Evolutionary conservation across 2,113 vertebrate genomes (phyloP), one percentile per base, ranked within the genome.

Genomic region (Pelmatolapia mariae): DNA sequence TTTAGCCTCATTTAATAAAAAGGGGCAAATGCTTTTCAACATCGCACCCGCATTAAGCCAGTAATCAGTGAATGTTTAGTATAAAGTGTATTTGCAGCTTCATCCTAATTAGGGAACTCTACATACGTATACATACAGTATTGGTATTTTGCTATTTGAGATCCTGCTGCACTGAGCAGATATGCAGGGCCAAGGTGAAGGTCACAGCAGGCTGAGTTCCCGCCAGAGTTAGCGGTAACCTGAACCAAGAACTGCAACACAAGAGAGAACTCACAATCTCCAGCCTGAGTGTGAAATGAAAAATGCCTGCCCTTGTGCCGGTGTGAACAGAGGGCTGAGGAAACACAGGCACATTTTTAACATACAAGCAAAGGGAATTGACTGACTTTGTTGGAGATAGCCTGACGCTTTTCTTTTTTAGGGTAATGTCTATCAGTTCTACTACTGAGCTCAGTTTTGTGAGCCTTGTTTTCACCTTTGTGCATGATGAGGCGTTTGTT

Each of bases 121-220:
- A 78, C 73, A 78, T 52, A 52, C 1, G 6, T 78, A 52, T 78
- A 52, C 26, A 78, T 78, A 78, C 26, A 52, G 73, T 52, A 78
- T 52, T 33, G 73, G 73, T 78, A 78, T 78, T 78, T 78, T 78
- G 73, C 26, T 78, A 52, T 78, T 52, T 78, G 85, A 59, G 84
- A 88, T 87, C 93, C 57, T 94, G 95, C 93, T 89, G 91, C 89
- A 92, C 86, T 81, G 92, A 89, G 92, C 94, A 93, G 80, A 93
- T 93, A 83, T 90, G 89, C 90, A 86, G 86, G 94, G 86, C 92
- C 94, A 95, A 91, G 92, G 93, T 94, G 88, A 94, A 96, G 95
- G 95, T 94, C 93, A 90, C 88, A 93, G 92, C 89, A 87, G 85
- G 90, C 83, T 81, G 85, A 84, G 89, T 92, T 90, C 87, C 90